Percentiles rank a stretch among this genome's conserved stretches.
phyloP scores from a whole-genome alignment of 2,113 vertebrate genomes.

The Leiothrix lutea region DNA sequence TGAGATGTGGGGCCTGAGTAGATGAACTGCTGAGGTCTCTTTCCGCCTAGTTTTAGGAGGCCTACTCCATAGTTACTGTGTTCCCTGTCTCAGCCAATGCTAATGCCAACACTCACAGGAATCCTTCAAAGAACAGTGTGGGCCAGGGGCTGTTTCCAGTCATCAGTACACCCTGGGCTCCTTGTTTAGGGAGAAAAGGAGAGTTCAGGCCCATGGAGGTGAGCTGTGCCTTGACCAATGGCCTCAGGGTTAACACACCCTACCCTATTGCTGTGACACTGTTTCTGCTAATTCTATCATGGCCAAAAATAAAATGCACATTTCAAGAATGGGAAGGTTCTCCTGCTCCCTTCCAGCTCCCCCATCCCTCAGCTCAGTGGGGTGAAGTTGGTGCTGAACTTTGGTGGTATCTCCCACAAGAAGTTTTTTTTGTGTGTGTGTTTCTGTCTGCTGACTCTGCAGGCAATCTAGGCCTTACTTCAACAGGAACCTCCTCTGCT shows the following conservation, averaged over 20 bases:
- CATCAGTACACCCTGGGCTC: neutral
- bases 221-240: neutral
- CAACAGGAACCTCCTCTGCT: neutral
- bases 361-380: neutral
- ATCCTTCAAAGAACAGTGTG: neutral
- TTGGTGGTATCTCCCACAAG: neutral
- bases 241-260: neutral
- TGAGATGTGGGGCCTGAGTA: neutral
- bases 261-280: neutral
- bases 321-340: neutral
- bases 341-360: neutral
- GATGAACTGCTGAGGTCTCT: neutral
- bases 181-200: neutral
- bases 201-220: neutral
- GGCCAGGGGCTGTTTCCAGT: neutral
- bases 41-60: neutral
- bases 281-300: neutral
- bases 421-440: neutral
- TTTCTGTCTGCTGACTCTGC: neutral
- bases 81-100: neutral
- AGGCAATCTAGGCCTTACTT: neutral
- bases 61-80: neutral
- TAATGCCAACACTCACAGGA: neutral
- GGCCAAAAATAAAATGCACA: neutral
- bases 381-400: neutral